Base-by-base conservation (phyloP, 2,113 vertebrate genomes). In the Tychaedon coryphoeus region DNA sequence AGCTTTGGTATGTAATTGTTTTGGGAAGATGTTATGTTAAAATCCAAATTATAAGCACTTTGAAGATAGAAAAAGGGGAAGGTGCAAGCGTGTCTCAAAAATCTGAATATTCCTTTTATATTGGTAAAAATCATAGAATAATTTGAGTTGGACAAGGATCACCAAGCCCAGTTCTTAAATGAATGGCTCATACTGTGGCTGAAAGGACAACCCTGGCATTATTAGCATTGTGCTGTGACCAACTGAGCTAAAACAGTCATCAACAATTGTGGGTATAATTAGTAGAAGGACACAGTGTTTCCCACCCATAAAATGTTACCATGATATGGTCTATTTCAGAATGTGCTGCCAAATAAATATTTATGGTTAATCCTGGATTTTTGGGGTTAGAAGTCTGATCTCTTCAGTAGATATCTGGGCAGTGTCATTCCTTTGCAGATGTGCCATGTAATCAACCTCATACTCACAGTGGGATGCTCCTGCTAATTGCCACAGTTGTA, bases 401-500 rank as follows among this genome's bases (percentile, higher is more conserved):
- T 69, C 56, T 91, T 79, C 60, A 40, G 16, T 5, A 77, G 74
- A 15, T 77, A 50, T 19, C 47, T 67, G 66, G 10, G 66, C 24
- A 74, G 48, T 42, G 50, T 90, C 72, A 61, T 67, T 83, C 53
- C 5, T 12, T 56, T 65, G 51, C 81, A 91, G 64, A 77, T 2
- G 1, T 26, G 57, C 25, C 29, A 16, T 40, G 67, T 72, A 50
- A 69, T 83, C 76, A 87, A 62, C 51, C 31, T 76, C 66, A 51
- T 74, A 69, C 33, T 91, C 93, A 94, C 90, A 86, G 92, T 88
- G 56, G 92, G 92, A 85, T 87, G 71, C 83, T 81, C 80, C 72
- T 79, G 91, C 76, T 95, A 97, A 95, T 95, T 97, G 92, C 77
- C 71, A 92, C 77, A 95, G 60, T 74, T 80, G 45, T 75, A 89